Percentiles rank a stretch among this genome's conserved stretches.
Conservation (phyloP, 2,888 invertebrate species). For the Mystacides longicornis region DNA sequence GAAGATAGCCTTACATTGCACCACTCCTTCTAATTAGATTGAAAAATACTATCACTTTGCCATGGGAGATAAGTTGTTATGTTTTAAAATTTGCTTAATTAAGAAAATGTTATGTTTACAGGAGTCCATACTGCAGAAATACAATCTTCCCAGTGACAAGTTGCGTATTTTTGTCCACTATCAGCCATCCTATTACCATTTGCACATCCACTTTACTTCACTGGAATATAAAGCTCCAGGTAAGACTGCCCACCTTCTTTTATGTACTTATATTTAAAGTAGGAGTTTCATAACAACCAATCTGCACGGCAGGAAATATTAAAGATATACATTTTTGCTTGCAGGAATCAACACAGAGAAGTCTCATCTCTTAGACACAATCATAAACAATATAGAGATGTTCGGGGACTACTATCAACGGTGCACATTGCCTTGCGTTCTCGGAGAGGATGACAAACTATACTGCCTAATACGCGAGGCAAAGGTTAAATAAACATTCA, state of each 20-base stretch:
- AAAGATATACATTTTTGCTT: slow-evolving; percentile 20
- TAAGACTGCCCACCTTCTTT: slow-evolving; percentile 25
- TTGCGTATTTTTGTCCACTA: slow-evolving; percentile 87
- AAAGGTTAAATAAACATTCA: neutral
- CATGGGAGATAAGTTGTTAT: too few species aligned
- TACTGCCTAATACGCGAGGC: slow-evolving; percentile 37
- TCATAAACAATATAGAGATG: slow-evolving; percentile 85
- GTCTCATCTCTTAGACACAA: slow-evolving; percentile 78
- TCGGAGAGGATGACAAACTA: slow-evolving; percentile 68
- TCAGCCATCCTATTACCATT: slow-evolving; percentile 94
- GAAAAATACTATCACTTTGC: too few species aligned
- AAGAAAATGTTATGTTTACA: too few species aligned
- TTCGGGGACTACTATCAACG: slow-evolving; percentile 76
- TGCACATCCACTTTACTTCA: slow-evolving; percentile 89
- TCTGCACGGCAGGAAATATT: neutral
- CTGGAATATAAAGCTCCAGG: slow-evolving; percentile 72
- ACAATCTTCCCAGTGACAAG: slow-evolving; percentile 59
- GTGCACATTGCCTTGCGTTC: slow-evolving; percentile 71
- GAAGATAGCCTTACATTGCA: too few species aligned
- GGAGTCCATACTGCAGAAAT: slow-evolving; percentile 71
- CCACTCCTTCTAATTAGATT: too few species aligned
- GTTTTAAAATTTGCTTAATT: too few species aligned
- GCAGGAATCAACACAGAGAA: slow-evolving; percentile 74
- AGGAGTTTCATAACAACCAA: neutral
- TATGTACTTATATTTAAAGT: neutral